A percentile compares a stretch with the other conserved stretches of the same genome.
phyloP scores from a whole-genome alignment of 2,113 vertebrate species.

The Alligator sinensis region DNA sequence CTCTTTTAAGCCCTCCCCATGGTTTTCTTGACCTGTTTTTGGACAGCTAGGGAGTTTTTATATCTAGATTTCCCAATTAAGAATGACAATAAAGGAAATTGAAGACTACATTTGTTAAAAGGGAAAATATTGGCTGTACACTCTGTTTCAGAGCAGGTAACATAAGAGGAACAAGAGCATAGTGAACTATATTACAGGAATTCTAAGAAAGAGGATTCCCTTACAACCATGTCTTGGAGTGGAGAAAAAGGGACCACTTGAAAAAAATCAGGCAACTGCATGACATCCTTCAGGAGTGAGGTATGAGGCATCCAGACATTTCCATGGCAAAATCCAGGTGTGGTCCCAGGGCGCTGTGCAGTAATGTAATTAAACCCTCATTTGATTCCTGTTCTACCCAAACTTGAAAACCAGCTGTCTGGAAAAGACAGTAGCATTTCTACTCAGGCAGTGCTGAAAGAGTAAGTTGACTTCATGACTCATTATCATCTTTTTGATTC shows the following conservation, averaged over 20 bases:
- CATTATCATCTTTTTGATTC: too few species aligned
- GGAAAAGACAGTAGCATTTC: too few species aligned
- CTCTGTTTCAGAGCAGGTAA: not conserved
- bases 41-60: slow-evolving; percentile 24
- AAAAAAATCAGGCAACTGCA: slow-evolving; percentile 1
- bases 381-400: too few species aligned
- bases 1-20: not conserved
- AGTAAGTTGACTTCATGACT: too few species aligned
- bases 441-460: too few species aligned
- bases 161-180: not conserved
- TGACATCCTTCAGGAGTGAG: not conserved
- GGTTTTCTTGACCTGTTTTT: slow-evolving; percentile 57
- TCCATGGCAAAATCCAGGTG: too few species aligned
- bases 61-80: not conserved
- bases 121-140: not conserved
- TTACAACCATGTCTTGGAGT: not conserved
- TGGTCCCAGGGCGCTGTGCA: too few species aligned
- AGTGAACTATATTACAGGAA: not conserved
- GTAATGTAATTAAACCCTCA: too few species aligned
- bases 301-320: not conserved
- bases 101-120: not conserved
- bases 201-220: not conserved
- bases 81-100: not conserved
- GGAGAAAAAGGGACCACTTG: not conserved
- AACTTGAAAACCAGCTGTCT: too few species aligned